A percentile compares a stretch with the other conserved stretches of the same genome.
These are phyloP conservation scores for Holacanthus passer DNA, from an alignment of 2,113 vertebrate genomes.

Conservation along the genomic window DNA sequence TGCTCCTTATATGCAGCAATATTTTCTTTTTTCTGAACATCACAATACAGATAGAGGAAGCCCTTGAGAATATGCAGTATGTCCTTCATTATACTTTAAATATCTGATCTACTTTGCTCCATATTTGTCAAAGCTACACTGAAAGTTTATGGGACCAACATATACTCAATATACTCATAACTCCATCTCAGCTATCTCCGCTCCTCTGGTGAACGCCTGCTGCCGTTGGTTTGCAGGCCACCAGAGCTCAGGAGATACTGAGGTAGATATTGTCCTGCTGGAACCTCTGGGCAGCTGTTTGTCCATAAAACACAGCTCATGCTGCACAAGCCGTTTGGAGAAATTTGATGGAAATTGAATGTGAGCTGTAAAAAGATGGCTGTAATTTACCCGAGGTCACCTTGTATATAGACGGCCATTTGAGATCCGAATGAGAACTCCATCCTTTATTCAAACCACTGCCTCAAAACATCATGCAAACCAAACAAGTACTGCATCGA, in stretches of 20 bases:
- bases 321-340: conserved; percentile 24
- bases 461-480: background rate
- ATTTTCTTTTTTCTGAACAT: background rate
- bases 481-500: background rate
- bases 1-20: background rate
- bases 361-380: background rate
- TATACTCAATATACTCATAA: too few relatives aligned
- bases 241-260: conserved; percentile 7
- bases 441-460: background rate
- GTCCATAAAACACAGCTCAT: conserved; percentile 29
- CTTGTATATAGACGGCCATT: background rate
- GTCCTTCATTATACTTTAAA: background rate
- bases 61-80: background rate
- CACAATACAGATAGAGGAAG: background rate
- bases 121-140: background rate
- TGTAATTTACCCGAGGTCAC: background rate
- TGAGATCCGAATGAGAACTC: background rate
- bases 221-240: conserved; percentile 30
- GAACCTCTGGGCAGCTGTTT: conserved; percentile 29
- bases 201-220: conserved; percentile 6
- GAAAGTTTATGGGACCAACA: background rate
- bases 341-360: conserved; percentile 24
- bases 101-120: conserved; percentile 2
- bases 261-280: conserved; percentile 36
- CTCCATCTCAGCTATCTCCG: conserved; percentile 2